Conservation (phyloP, 2,888 invertebrate species). For the Orthosia gothica region DNA sequence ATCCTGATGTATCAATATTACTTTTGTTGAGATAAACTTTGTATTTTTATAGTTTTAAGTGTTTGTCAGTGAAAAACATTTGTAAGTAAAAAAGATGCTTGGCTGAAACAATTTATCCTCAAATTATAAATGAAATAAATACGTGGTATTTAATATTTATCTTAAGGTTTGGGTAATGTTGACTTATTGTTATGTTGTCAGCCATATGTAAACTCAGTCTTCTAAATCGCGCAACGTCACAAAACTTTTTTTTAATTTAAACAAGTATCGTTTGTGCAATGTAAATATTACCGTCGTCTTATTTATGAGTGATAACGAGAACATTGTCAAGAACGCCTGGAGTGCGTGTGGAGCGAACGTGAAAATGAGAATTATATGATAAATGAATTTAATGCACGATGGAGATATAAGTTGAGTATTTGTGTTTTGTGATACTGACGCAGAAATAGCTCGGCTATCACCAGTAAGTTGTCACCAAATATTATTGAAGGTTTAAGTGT, state of each 20-base stretch:
- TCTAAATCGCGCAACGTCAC: slow-evolving; percentile 55
- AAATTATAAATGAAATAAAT: slow-evolving; percentile 32
- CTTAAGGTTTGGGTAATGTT: slow-evolving; percentile 51
- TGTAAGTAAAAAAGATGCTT: slow-evolving; percentile 21
- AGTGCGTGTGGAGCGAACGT: slow-evolving; percentile 56
- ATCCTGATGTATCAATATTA: slow-evolving; percentile 26
- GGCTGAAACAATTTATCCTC: slow-evolving; percentile 20
- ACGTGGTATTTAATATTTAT: slow-evolving; percentile 37
- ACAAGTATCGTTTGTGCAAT: slow-evolving; percentile 79
- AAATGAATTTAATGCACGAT: slow-evolving; percentile 51
- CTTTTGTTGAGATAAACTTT: slow-evolving; percentile 47
- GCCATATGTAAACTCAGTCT: slow-evolving; percentile 43
- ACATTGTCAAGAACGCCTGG: slow-evolving; percentile 62
- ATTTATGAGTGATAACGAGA: slow-evolving; percentile 71
- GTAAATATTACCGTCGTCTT: slow-evolving; percentile 78
- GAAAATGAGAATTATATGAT: slow-evolving; percentile 65
- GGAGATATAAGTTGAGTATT: slow-evolving; percentile 47
- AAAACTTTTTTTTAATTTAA: slow-evolving; percentile 62
- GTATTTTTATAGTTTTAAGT: slow-evolving; percentile 65
- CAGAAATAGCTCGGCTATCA: slow-evolving; percentile 37
- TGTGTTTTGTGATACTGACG: slow-evolving; percentile 56
- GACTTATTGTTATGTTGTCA: slow-evolving; percentile 29
- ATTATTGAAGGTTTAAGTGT: slow-evolving; percentile 79
- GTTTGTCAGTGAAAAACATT: slow-evolving; percentile 33
- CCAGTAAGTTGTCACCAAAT: slow-evolving; percentile 82